Percentiles rank a stretch among this genome's conserved stretches.
Conservation (phyloP, 2,113 vertebrate species). For the Electrona antarctica region DNA sequence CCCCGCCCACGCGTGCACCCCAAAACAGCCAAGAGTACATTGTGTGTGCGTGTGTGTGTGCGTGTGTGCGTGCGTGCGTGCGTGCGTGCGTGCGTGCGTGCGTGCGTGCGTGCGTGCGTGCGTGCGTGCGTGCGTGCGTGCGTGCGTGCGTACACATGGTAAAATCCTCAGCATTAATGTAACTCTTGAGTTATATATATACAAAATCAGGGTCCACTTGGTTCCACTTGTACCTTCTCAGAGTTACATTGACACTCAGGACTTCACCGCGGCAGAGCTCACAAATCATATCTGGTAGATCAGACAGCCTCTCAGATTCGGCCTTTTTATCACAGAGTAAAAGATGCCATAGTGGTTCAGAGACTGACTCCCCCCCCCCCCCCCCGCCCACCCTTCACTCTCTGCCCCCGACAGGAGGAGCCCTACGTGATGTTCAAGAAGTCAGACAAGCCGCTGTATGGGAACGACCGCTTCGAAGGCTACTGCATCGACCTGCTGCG, state of each 20-base stretch:
- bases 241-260: no score
- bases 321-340: constrained; percentile 37
- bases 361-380: constrained; percentile 34
- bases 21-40: no score
- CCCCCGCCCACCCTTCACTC: neutral
- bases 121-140: no score
- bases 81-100: no score
- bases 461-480: constrained; percentile 96
- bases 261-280: neutral
- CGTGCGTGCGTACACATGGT: neutral
- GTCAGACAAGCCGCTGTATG: constrained; percentile 96
- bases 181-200: no score
- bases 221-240: no score
- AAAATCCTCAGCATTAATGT: no score
- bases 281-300: constrained; percentile 43
- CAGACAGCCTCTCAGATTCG: constrained; percentile 37
- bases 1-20: no score
- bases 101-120: no score
- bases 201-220: no score
- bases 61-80: no score
- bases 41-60: no score
- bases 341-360: constrained; percentile 25
- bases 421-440: constrained; percentile 99
- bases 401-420: constrained; percentile 85
- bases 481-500: constrained; percentile 96